Conservation (phyloP, 2,113 vertebrate species). For the Brachypteracias leptosomus region DNA sequence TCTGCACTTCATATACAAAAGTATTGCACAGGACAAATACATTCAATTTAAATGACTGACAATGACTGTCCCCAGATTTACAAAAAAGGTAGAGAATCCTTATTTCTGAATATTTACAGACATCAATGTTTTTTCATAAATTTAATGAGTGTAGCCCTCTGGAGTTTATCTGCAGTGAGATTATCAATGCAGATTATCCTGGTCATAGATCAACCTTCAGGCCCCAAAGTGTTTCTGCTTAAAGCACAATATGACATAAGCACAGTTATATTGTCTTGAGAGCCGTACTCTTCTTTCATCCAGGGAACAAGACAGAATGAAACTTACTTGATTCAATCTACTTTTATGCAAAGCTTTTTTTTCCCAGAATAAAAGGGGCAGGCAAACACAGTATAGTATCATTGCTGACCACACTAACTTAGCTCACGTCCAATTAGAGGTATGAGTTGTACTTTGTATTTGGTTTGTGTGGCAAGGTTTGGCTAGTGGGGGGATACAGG, state of each 20-base stretch:
- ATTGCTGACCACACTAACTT: not conserved
- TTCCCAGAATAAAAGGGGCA: not conserved
- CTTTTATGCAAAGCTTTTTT: not conserved
- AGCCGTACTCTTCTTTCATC: not conserved
- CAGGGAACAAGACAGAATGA: not conserved
- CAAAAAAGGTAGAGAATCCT: not conserved
- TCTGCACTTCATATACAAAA: not conserved
- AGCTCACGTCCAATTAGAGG: not conserved
- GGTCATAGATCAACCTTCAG: rapidly evolving
- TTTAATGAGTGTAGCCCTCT: not conserved
- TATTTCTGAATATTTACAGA: not conserved
- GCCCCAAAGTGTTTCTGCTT: not conserved
- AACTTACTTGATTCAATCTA: not conserved
- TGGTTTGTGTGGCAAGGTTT: not conserved
- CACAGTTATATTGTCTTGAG: not conserved
- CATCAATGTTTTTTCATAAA: not conserved
- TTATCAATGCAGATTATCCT: not conserved
- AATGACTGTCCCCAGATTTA: not conserved
- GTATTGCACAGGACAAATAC: not conserved
- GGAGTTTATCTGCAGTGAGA: not conserved
- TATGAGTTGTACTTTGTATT: not conserved
- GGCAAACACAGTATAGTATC: not conserved
- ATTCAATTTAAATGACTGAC: not conserved
- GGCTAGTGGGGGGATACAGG: not conserved
- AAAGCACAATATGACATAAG: not conserved